Conservation (phyloP, 2,113 vertebrate species). For the Noctilio leporinus region DNA sequence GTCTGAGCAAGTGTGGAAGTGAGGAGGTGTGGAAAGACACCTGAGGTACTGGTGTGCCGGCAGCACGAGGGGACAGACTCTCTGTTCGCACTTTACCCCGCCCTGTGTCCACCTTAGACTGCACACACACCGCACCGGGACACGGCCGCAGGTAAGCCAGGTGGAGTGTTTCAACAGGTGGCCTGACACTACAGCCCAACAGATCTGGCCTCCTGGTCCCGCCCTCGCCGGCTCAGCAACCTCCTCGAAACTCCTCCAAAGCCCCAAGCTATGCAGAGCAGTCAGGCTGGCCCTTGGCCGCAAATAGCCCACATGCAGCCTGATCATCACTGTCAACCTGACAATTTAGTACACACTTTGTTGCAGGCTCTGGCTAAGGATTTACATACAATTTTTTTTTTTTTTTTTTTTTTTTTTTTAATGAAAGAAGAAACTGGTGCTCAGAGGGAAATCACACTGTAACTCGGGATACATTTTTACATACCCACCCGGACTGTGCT, state of each 20-base stretch:
- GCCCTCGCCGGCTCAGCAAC: background rate
- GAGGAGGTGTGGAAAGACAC: accelerated
- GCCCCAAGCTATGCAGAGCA: background rate
- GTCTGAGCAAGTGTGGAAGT: background rate
- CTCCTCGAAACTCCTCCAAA: background rate
- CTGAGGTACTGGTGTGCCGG: background rate
- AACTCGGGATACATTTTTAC: background rate
- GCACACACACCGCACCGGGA: background rate
- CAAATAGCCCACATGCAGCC: background rate
- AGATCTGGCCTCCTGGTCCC: background rate
- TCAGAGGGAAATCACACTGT: background rate
- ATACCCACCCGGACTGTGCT: accelerated
- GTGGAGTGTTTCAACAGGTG: no score
- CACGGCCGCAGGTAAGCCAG: background rate
- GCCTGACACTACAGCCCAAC: background rate
- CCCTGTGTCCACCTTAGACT: background rate
- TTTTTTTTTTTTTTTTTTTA: background rate
- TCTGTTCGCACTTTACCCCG: background rate
- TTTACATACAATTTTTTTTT: background rate
- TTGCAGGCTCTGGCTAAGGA: background rate
- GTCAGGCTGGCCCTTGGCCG: background rate
- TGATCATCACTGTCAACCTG: no score
- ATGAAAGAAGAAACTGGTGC: background rate
- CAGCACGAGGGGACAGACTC: background rate
- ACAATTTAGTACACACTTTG: background rate